Base-by-base conservation (phyloP, 92 coral and sea anemone species). In the Paramuricea clavata region DNA sequence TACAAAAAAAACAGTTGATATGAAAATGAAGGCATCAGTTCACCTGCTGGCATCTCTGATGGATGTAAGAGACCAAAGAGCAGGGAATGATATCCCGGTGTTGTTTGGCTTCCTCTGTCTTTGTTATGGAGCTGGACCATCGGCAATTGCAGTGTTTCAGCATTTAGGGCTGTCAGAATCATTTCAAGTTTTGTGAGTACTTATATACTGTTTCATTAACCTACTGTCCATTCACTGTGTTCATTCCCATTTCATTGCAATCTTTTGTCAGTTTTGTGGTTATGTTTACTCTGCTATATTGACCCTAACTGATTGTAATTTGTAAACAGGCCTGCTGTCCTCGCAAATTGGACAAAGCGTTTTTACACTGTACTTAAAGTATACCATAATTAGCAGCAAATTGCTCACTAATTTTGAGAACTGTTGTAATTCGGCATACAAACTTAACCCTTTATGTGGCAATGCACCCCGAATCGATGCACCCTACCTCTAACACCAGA, bases 51-150 rank as follows among this genome's bases (percentile, higher is more conserved):
- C 35, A 5, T 68, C 74, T 8, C 6, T 68, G 17, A 2, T 68
- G 17, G 41, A 68, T 68, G 74, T 68, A 26, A 25, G 74, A 25
- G 74, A 68, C 25, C 74, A 68, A 30, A 2, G 25, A 28, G 25
- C 30, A 12, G 39, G 33, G 6, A 68, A 68, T 28, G 74, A 68
- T 22, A 68, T 68, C 11, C 74, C 74, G 0, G 39, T 68, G 22
- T 28, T 68, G 2, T 68, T 68, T 68, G 71, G 71, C 4, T 31
- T 68, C 19, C 25, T 68, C 15, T 68, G 74, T 30, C 4, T 68
- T 2, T 68, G 41, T 19, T 68, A 68, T 68, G 74, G 74, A 1
- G 74, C 74, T 68, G 74, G 74, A 17, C 39, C 74, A 68, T 68
- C 74, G 6, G 25, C 25, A 28, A 68, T 68, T 30, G 39, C n/a